A percentile compares a stretch with the other conserved stretches of the same genome.
Evolutionary conservation across 2,888 invertebrate genomes (phyloP).

Genomic region (Myathropa florea): DNA sequence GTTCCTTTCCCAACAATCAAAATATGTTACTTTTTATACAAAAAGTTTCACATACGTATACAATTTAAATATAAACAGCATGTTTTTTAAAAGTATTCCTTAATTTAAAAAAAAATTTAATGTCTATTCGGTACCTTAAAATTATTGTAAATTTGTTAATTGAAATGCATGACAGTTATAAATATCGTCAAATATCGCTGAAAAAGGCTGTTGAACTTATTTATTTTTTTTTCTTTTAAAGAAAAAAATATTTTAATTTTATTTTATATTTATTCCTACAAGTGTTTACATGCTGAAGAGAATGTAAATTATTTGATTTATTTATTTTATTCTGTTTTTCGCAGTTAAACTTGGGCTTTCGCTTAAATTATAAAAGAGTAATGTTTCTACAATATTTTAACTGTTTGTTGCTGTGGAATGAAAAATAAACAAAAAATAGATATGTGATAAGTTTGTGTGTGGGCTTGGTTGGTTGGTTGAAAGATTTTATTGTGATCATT

Average conservation of each 20-base stretch:
- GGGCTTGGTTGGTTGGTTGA: too few relatives aligned
- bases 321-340: slow-evolving; percentile 54
- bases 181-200: slow-evolving; percentile 12
- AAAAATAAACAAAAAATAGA: neutral
- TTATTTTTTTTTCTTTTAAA: slow-evolving; percentile 8
- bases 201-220: neutral
- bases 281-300: slow-evolving; percentile 14
- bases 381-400: slow-evolving; percentile 67
- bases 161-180: slow-evolving; percentile 71
- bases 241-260: neutral
- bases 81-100: neutral
- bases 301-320: slow-evolving; percentile 46
- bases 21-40: neutral
- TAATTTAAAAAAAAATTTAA: neutral
- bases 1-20: neutral
- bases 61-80: neutral
- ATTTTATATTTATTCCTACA: neutral
- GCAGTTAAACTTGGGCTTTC: slow-evolving; percentile 80
- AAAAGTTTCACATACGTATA: neutral
- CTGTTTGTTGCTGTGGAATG: slow-evolving; percentile 10
- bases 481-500: too few relatives aligned
- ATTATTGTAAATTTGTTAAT: slow-evolving; percentile 23
- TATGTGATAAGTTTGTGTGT: neutral
- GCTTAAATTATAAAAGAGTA: slow-evolving; percentile 80
- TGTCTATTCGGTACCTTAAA: neutral